Conservation (phyloP, 2,888 invertebrate genomes). For the Rhopalosiphum nymphaeae region DNA sequence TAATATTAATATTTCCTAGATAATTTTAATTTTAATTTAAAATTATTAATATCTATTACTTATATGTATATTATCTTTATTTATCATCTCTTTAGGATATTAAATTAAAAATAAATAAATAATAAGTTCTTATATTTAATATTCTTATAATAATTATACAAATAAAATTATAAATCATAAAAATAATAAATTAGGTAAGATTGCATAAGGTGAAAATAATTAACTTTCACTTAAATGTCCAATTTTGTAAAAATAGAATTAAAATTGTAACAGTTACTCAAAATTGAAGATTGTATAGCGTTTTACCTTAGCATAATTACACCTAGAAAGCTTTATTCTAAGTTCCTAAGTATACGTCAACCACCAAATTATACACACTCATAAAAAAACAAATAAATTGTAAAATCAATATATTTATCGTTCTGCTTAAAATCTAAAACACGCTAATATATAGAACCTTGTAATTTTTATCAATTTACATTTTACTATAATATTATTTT, state of each 20-base stretch:
- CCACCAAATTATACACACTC: not conserved
- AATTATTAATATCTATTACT: no score
- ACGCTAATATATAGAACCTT: not conserved
- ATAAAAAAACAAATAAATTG: not conserved
- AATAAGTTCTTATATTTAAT: not conserved
- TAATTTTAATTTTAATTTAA: no score
- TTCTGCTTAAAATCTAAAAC: not conserved
- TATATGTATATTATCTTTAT: no score
- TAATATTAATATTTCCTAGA: no score
- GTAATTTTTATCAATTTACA: not conserved
- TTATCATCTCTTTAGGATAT: no score
- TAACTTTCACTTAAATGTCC: not conserved
- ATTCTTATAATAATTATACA: not conserved
- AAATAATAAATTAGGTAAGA: not conserved
- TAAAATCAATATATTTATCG: not conserved
- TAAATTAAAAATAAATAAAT: no score
- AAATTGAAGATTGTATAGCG: not conserved
- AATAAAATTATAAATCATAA: no score
- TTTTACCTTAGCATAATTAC: not conserved
- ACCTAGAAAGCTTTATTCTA: not conserved
- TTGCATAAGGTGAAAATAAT: not conserved
- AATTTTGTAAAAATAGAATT: not conserved
- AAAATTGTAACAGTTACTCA: not conserved
- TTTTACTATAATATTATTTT: not conserved
- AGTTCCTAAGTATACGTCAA: not conserved